Evolutionary conservation across 2,888 invertebrate species (phyloP), one percentile per base, ranked within the genome.

Genomic region (Drosophila anomalipes): DNA sequence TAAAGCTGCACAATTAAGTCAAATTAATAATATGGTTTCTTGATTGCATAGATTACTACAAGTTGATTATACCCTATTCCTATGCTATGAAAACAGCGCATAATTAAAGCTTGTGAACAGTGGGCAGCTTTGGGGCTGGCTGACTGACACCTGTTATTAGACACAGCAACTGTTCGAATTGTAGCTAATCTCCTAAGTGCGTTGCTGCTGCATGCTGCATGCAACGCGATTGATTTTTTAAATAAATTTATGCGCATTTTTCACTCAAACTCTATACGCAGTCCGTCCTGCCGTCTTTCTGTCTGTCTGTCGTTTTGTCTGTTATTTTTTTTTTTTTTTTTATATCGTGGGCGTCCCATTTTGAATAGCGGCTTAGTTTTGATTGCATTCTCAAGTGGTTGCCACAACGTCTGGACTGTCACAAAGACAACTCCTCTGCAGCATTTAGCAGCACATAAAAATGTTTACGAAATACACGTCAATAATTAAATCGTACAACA

Each of bases 401-500:
- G 82, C 86, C 83, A 80, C 83, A 74, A 77, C 51, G 66, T 78
- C 79, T 81, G 79, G 64, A 64, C 44, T 60, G 72, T 74, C 75
- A 54, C 81, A 59, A 81, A 58, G 52, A 33, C 30, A 82, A 90
- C 91, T 91, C 91, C 90, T 90, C 91, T 91, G 91, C 90, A 91
- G 71, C 83, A 91, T 90, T 90, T 91, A 91, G 83, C 89, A 88
- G 91, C 67, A 88, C 81, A 88, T 89, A 87, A 87, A 84, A 77
- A 53, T 74, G 62, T 74, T 70, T 57, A 41, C 60, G 65, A 70
- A 65, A 65, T 49, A 39, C 30, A 44, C 22, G 44, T 58, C 30
- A 41, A 59, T 63, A 84, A 82, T 83, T 87, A 87, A 76, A 67
- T 59, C 26, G 19, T 26, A 53, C 57, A 60, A 66, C 67, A 44